Evolutionary conservation across 2,797 vertebrate species (phyloP).

Genomic region (Pipistrellus pipistrellus): DNA sequence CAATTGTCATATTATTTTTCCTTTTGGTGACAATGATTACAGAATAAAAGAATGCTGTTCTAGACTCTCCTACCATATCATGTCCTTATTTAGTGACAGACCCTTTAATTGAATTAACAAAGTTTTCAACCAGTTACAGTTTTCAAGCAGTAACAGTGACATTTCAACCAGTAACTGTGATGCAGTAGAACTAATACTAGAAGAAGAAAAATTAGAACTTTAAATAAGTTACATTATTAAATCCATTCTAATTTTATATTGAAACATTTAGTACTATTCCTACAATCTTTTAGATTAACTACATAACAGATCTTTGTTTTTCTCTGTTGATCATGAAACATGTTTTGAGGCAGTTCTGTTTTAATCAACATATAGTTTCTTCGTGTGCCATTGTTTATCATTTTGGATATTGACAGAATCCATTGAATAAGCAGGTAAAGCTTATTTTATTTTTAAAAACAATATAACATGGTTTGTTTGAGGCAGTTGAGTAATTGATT

Average conservation of each 20-base stretch:
- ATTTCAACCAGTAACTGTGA: neutral
- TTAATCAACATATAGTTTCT: neutral
- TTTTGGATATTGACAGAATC: constrained; percentile 1
- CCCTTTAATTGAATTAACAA: neutral
- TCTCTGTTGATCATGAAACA: neutral
- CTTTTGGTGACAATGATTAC: neutral
- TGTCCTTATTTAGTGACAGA: neutral
- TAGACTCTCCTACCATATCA: neutral
- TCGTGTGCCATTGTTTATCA: neutral
- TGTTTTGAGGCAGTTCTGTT: neutral
- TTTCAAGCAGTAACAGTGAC: neutral
- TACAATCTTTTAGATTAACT: neutral
- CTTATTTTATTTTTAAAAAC: neutral
- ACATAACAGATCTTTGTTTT: neutral
- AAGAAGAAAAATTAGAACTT: constrained; percentile 35
- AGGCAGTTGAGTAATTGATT: neutral
- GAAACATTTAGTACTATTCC: constrained; percentile 12
- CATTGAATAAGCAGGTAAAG: neutral
- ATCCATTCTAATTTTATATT: neutral
- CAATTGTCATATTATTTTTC: neutral
- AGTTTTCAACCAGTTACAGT: neutral
- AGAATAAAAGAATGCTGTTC: neutral
- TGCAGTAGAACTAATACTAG: neutral
- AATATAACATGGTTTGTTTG: neutral
- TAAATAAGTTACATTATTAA: constrained; percentile 16